A percentile compares a stretch with the other conserved stretches of the same genome.
Evolutionary conservation across 2,797 vertebrate species (phyloP).

Genomic region (Neostethus bicornis): DNA sequence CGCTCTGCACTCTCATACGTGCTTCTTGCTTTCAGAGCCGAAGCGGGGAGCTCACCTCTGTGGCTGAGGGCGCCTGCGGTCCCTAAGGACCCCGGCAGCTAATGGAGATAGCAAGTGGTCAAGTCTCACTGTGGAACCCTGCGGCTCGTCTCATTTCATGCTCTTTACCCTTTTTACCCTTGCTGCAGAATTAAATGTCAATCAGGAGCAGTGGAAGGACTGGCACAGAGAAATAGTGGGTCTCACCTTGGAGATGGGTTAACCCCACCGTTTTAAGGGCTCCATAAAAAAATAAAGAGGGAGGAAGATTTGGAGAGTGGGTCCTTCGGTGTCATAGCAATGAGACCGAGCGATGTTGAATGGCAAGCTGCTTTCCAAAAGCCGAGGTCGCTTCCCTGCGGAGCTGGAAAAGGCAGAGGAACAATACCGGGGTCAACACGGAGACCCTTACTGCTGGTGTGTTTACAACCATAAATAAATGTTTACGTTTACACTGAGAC

Average conservation of each 20-base stretch:
- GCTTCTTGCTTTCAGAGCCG: constrained; percentile 52
- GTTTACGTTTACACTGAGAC: constrained; percentile 15
- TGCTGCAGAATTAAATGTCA: constrained; percentile 69
- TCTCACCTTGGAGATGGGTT: constrained; percentile 30
- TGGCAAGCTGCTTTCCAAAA: constrained; percentile 62
- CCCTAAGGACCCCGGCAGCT: constrained; percentile 45
- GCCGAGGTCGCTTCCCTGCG: constrained; percentile 46
- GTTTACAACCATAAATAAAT: constrained; percentile 26
- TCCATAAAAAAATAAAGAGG: constrained; percentile 13
- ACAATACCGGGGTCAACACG: constrained; percentile 73
- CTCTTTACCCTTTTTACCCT: constrained; percentile 55
- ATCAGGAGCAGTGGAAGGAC: constrained; percentile 46
- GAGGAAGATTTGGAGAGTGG: constrained; percentile 33
- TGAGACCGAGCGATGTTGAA: constrained; percentile 59
- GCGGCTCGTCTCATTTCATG: constrained; percentile 49
- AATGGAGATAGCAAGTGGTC: constrained; percentile 58
- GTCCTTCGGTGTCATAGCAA: constrained; percentile 57
- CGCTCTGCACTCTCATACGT: constrained; percentile 32
- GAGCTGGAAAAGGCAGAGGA: constrained; percentile 67
- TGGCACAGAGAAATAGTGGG: constrained; percentile 33
- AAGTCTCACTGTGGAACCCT: constrained; percentile 50
- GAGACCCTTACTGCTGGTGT: constrained; percentile 65
- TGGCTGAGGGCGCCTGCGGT: constrained; percentile 32
- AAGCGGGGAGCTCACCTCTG: constrained; percentile 44
- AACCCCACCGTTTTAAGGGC: constrained; percentile 52